phyloP scores from a whole-genome alignment of 1,140 invertebrate genomes.

The Pachypsylla venusta region DNA sequence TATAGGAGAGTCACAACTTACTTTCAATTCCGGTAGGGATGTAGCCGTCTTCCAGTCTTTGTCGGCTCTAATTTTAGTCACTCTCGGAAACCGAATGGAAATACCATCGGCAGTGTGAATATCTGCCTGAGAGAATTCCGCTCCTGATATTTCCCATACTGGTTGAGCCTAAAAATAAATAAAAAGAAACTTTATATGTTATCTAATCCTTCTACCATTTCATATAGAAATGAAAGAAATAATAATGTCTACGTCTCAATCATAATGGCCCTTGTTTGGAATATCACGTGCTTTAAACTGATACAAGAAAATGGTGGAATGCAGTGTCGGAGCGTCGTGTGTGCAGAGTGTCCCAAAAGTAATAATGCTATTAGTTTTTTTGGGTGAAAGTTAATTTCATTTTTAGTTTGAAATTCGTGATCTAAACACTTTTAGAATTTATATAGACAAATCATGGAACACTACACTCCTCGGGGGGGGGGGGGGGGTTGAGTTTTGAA shows the following conservation, averaged over 20 bases:
- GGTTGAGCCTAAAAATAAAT: conserved; percentile 43
- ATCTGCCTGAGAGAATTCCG: conserved; percentile 76
- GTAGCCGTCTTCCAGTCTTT: conserved; percentile 75
- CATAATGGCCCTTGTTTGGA: not conserved
- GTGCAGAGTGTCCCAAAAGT: not conserved
- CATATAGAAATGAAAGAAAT: conserved; percentile 10
- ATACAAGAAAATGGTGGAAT: no score
- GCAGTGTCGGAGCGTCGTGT: no score
- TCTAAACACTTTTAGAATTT: no score
- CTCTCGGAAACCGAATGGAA: conserved; percentile 80
- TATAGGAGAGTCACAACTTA: no score
- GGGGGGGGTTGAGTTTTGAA: no score
- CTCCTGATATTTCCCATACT: conserved; percentile 88
- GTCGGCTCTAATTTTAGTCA: conserved; percentile 65
- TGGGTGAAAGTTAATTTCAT: no score
- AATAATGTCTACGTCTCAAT: not conserved
- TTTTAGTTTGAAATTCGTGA: no score
- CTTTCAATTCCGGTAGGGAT: conserved; percentile 50
- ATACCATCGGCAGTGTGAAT: conserved; percentile 81
- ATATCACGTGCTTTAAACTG: not conserved
- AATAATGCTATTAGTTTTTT: not conserved
- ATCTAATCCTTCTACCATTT: no score
- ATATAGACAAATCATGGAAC: no score
- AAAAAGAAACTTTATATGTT: no score
- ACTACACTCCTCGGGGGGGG: no score